Conservation (phyloP, 2,113 vertebrate species). For the Mustelus asterias region DNA sequence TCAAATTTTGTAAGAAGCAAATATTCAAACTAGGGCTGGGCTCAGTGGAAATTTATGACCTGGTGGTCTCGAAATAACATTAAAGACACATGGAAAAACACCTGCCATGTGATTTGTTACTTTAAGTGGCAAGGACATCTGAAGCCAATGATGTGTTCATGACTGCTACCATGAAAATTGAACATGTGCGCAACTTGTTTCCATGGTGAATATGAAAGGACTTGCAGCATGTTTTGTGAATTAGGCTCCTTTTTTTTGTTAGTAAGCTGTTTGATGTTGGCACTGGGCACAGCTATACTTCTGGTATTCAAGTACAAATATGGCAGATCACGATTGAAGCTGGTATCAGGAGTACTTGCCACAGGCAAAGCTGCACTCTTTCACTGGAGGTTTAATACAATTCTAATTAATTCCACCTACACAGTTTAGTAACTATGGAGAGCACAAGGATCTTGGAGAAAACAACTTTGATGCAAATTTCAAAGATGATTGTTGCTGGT, state of each 20-base stretch:
- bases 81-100: neutral
- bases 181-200: constrained; percentile 14
- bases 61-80: neutral
- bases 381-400: constrained; percentile 8
- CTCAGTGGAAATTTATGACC: neutral
- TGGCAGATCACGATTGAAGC: neutral
- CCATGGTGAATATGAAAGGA: neutral
- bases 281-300: neutral
- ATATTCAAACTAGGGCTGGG: neutral
- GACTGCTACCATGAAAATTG: neutral
- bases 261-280: neutral
- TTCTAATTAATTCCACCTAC: constrained; percentile 24
- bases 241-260: neutral
- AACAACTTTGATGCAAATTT: neutral
- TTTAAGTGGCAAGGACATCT: neutral
- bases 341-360: neutral
- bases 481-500: neutral
- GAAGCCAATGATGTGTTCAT: neutral
- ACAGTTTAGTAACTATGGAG: constrained; percentile 19
- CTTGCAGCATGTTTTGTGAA: neutral
- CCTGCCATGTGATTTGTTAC: neutral
- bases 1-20: neutral
- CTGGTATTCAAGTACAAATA: neutral
- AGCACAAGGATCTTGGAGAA: neutral
- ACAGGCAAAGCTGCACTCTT: neutral